Conservation (phyloP, 1,140 invertebrate species). For the Whitmania pigra region DNA sequence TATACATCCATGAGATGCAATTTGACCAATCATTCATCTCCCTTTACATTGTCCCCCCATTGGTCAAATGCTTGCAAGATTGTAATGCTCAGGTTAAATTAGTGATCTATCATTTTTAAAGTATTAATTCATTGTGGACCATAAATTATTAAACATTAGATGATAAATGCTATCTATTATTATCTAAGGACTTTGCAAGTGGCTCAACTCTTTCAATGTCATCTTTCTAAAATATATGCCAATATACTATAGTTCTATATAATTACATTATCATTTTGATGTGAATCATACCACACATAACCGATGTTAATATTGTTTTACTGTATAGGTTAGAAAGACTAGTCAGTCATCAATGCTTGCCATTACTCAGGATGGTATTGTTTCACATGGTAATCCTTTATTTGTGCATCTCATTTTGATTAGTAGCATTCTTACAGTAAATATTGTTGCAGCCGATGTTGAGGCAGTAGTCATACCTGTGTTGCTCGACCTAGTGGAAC, state of each 20-base stretch:
- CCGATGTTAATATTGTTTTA: not conserved
- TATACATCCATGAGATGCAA: not conserved
- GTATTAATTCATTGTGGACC: no score
- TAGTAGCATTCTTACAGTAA: conserved; percentile 19
- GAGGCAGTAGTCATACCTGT: conserved; percentile 51
- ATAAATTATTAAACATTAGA: no score
- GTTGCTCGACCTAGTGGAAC: conserved; percentile 44
- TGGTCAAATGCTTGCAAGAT: conserved; percentile 9
- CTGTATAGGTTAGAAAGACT: conserved; percentile 10
- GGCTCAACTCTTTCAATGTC: no score
- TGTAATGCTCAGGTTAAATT: conserved; percentile 9
- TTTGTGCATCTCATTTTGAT: not conserved
- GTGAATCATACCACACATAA: no score
- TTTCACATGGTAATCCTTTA: not conserved
- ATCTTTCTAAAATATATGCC: no score
- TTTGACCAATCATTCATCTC: not conserved
- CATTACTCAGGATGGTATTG: conserved; percentile 23
- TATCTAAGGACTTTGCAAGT: no score
- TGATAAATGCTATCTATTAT: no score
- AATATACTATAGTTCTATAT: no score
- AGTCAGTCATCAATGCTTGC: conserved; percentile 21
- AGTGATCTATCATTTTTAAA: no score
- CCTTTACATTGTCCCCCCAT: not conserved
- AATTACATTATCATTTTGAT: no score
- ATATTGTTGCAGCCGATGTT: conserved; percentile 44